A percentile compares a stretch with the other conserved stretches of the same genome.
These are phyloP conservation scores for Aptenodytes forsteri DNA, from an alignment of 2,113 vertebrate genomes.

Conservation along the genomic window DNA sequence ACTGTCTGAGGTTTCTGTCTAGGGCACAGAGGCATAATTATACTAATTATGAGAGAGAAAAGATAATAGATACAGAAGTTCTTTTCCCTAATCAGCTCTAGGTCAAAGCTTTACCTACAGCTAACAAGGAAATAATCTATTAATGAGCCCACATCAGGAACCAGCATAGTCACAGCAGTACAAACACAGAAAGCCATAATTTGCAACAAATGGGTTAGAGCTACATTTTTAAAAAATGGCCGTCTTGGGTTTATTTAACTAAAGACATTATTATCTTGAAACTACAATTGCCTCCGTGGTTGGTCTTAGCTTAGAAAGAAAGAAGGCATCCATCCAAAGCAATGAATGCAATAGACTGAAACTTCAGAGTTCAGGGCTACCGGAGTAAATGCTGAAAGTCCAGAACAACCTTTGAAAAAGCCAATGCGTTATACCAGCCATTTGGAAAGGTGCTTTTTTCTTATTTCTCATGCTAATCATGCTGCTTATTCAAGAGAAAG, in stretches of 20 bases:
- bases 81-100: conserved; percentile 43
- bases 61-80: conserved; percentile 47
- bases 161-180: background rate
- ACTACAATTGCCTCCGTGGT: background rate
- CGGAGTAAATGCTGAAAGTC: background rate
- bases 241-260: conserved; percentile 7
- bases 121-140: conserved; percentile 54
- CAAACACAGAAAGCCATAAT: conserved; percentile 31
- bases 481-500: background rate
- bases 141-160: conserved; percentile 45
- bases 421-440: background rate
- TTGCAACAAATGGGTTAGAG: conserved; percentile 24
- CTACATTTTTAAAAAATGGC: background rate
- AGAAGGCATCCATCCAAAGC: background rate
- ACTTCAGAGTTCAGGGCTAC: background rate
- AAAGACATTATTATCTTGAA: background rate
- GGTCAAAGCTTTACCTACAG: conserved; percentile 54
- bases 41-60: conserved; percentile 37
- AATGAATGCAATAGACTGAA: background rate
- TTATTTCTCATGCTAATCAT: background rate
- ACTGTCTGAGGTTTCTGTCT: conserved; percentile 40
- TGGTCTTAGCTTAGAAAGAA: background rate
- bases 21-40: conserved; percentile 17
- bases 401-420: background rate
- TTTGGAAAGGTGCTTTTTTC: background rate